Evolutionary conservation across 1,140 invertebrate genomes (phyloP).

Genomic region (Diachasma alloeum): DNA sequence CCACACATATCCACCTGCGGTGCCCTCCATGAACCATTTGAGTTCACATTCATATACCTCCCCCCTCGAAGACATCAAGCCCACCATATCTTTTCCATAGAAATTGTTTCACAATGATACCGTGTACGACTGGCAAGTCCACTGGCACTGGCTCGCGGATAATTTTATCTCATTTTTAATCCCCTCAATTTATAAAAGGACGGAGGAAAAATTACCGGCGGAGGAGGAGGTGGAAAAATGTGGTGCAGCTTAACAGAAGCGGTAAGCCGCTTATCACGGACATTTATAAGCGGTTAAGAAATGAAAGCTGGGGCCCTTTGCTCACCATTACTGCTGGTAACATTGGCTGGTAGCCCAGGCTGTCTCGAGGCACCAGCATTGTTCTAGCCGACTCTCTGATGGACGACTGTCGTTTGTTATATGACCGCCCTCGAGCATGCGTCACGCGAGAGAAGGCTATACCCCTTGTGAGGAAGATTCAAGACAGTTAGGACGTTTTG

Average conservation of each 20-base stretch:
- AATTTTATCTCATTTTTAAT: too few relatives aligned
- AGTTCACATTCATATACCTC: slow-evolving; percentile 6
- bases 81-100: neutral
- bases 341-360: neutral
- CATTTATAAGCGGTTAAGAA: slow-evolving; percentile 11
- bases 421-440: slow-evolving; percentile 40
- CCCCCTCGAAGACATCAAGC: neutral
- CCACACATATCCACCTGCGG: slow-evolving; percentile 22
- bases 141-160: too few relatives aligned
- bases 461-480: neutral
- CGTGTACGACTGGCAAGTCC: neutral
- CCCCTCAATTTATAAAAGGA: neutral
- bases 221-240: neutral
- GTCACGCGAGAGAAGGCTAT: slow-evolving; percentile 24
- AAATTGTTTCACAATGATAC: neutral
- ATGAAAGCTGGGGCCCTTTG: neutral
- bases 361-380: slow-evolving; percentile 25
- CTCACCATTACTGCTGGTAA: neutral
- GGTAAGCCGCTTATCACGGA: slow-evolving; percentile 7
- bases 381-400: slow-evolving; percentile 43
- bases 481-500: neutral
- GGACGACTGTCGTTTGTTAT: slow-evolving; percentile 44
- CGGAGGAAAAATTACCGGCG: neutral
- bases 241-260: slow-evolving; percentile 4
- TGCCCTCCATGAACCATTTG: neutral